These are phyloP conservation scores for Astreopora myriophthalma DNA, from an alignment of 64 coral and sea anemone genomes.

Conservation along the genomic window DNA sequence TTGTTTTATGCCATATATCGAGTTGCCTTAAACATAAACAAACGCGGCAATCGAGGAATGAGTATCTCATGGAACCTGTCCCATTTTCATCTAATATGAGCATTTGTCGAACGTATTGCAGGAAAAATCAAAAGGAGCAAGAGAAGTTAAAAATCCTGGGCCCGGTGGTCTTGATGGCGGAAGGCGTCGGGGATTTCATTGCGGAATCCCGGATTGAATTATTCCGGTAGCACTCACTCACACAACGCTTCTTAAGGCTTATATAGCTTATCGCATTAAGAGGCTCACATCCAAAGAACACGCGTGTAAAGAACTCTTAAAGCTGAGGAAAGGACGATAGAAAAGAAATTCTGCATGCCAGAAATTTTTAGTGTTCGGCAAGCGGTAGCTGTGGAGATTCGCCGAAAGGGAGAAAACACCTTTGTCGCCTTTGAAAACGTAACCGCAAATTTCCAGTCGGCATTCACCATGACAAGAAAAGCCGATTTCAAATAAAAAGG, in stretches of 20 bases:
- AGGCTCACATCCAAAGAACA: not conserved
- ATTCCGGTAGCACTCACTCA: no score
- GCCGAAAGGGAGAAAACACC: not conserved
- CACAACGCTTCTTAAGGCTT: not conserved
- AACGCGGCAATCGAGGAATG: no score
- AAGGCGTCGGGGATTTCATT: not conserved
- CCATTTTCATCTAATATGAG: not conserved
- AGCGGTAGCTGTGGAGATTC: not conserved
- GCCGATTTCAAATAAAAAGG: conserved; percentile 7
- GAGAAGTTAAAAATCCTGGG: not conserved
- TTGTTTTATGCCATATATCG: not conserved
- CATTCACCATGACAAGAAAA: not conserved
- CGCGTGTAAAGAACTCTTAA: not conserved
- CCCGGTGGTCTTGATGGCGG: not conserved
- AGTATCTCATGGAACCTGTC: not conserved
- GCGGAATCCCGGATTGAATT: not conserved
- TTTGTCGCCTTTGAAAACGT: not conserved
- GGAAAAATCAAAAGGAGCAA: not conserved
- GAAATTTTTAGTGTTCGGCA: not conserved
- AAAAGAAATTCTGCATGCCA: not conserved
- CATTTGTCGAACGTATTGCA: not conserved
- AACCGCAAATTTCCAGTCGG: not conserved
- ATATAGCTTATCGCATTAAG: conserved; percentile 13
- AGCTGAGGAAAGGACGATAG: not conserved
- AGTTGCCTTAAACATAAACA: not conserved